Base-by-base conservation (phyloP, 2,888 invertebrate genomes). In the Chaitophorus viminalis region DNA sequence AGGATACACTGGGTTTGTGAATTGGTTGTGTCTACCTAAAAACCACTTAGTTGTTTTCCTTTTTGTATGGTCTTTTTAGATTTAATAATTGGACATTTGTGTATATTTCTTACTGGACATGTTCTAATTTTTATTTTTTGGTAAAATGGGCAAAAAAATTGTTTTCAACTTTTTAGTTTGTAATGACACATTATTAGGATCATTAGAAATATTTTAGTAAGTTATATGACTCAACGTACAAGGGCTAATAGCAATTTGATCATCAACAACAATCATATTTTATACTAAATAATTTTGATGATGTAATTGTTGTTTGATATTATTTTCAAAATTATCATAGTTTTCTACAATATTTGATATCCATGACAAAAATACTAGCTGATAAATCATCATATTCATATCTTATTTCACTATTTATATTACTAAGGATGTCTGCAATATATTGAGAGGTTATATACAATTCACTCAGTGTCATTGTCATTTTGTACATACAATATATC, bases 371-470 rank as follows among this genome's bases (percentile, higher is more conserved):
- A 46, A 46, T 52, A 9, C 76, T 29, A 52, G n/a, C 29, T 29
- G 76, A 76, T 52, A 52, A 46, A 52, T 76, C 29, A 18, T 76
- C 76, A 76, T 31, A 39, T 29, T 76, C 76, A 76, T 31, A 39
- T 39, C 46, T 76, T n/a, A 6, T 46, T 76, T 76, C 46, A 18
- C 46, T 52, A 18, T 46, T 76, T 46, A 46, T 52, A 52, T 76
- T 52, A 76, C n/a, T 46, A 4, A 52, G 46, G 6, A 76, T 17
- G n/a, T 76, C 76, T 46, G 46, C 18, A 76, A 76, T 76, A 46
- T 76, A 14, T 5, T 29, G n/a, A 17, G 17, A 14, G 14, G 4
- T 25, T 11, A 39, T 39, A 14, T 36, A 3, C n/a, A 25, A 25
- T 75, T 75, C 25, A 25, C 39, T 75, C 39, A 11, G 39, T n/a